phyloP scores from a whole-genome alignment of 2,113 vertebrate species.

The Dendrocopos noguchii region DNA sequence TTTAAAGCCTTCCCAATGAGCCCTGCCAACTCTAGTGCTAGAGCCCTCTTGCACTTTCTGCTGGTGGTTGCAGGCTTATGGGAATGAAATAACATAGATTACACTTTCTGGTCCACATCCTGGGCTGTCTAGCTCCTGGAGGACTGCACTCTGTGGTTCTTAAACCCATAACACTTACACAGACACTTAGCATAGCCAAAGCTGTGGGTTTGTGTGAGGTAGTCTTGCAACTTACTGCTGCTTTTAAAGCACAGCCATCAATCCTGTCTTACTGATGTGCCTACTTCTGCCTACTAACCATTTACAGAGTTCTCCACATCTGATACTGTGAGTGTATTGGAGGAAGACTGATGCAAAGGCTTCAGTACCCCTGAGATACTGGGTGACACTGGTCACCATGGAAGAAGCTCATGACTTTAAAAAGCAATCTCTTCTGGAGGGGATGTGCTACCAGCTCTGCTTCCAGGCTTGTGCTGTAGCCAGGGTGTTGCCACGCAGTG shows the following conservation, averaged over 20 bases:
- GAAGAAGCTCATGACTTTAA: neutral
- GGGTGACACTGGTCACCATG: neutral
- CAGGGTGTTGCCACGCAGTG: neutral
- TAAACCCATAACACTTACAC: neutral
- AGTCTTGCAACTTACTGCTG: neutral
- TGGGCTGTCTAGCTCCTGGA: too few relatives aligned
- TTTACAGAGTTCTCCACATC: neutral
- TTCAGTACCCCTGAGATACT: neutral
- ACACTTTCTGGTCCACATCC: too few relatives aligned
- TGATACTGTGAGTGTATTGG: neutral
- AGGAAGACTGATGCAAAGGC: neutral
- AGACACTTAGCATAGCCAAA: neutral
- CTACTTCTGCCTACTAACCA: neutral
- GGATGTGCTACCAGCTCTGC: rapidly evolving
- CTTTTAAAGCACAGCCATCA: neutral
- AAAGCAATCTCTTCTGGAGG: neutral
- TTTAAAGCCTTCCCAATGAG: too few relatives aligned
- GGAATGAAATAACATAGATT: too few relatives aligned
- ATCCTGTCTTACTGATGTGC: neutral
- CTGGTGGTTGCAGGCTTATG: too few relatives aligned
- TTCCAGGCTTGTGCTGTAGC: neutral
- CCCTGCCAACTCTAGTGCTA: too few relatives aligned
- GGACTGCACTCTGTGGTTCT: too few relatives aligned
- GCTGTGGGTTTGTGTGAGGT: neutral
- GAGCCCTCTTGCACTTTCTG: too few relatives aligned